Evolutionary conservation across 2,888 invertebrate species (phyloP).

Genomic region (Hylaea fasciaria): DNA sequence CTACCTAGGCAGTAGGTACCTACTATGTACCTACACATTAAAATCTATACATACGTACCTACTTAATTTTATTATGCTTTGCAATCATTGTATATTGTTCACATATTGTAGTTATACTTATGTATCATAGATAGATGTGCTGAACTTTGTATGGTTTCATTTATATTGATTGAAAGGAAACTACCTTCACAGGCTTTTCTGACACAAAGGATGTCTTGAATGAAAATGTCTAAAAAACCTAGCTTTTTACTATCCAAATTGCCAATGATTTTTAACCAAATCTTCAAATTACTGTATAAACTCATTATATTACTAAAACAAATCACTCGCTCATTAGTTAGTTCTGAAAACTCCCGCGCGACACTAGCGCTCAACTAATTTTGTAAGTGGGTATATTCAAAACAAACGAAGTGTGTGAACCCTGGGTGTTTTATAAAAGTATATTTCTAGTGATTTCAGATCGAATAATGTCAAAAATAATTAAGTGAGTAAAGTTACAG

Average conservation of each 20-base stretch:
- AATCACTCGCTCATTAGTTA: constrained; percentile 22
- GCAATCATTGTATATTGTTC: no score
- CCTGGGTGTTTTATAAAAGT: neutral
- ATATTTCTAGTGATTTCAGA: neutral
- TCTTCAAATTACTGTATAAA: neutral
- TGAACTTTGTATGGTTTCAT: no score
- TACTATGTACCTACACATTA: neutral
- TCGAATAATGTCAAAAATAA: neutral
- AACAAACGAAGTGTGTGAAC: neutral
- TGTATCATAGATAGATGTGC: no score
- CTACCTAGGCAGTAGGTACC: no score
- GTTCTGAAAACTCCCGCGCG: constrained; percentile 40
- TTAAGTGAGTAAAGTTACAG: neutral
- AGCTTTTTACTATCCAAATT: neutral
- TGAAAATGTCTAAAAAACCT: no score
- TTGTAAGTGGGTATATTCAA: constrained; percentile 19
- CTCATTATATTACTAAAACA: neutral
- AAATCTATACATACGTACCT: neutral
- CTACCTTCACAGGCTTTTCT: no score
- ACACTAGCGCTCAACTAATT: constrained; percentile 44
- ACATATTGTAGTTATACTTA: no score
- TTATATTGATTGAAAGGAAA: no score
- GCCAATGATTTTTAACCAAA: neutral
- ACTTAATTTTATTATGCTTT: no score
- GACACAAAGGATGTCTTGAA: no score